Evolutionary conservation across 2,888 invertebrate species (phyloP), one percentile per base, ranked within the genome.

Genomic region (Orthosia incerta): DNA sequence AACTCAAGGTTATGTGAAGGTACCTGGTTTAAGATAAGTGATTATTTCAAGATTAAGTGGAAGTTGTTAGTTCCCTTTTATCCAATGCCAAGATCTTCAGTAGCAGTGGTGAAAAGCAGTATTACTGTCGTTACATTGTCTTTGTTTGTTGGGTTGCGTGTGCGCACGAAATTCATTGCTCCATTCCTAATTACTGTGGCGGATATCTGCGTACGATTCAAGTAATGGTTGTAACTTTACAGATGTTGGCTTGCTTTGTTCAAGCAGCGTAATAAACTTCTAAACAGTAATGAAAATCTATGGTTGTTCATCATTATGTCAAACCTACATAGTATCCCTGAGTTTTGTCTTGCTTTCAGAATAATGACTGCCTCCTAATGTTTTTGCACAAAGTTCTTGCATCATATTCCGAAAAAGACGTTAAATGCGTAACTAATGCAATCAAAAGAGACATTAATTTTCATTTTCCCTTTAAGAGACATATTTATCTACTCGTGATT

Each of bases 1-100:
- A 74, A 53, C 31, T 65, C 78, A 74, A 84, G 84, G 81, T 63
- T 75, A 66, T n/a, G 48, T 60, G 16, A 50, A 7, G 57, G 48
- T 50, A 15, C 46, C 57, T 26, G 39, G 60, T 67, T 72, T 66
- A 63, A 63, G 75, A 81, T 83, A 77, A 61, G 39, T 69, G 55
- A 60, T 71, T 67, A 79, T 51, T 79, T 66, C 26, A 48, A 63
- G 74, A 75, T 81, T 71, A 64, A 68, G 56, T 61, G 70, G 46
- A 61, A 60, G 70, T 48, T 57, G 50, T 70, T 65, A 62, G 48
- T 74, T n/a, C 53, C 23, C 15, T 39, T 26, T 64, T 68, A 72
- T 78, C 26, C 51, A 50, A 64, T 74, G 69, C 51, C 55, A 69
- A 66, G 46, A 76, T 76, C 48, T 67, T 71, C 56, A 23, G 57